Conservation (phyloP, 1,140 invertebrate species). For the Cryptotermes secundus region DNA sequence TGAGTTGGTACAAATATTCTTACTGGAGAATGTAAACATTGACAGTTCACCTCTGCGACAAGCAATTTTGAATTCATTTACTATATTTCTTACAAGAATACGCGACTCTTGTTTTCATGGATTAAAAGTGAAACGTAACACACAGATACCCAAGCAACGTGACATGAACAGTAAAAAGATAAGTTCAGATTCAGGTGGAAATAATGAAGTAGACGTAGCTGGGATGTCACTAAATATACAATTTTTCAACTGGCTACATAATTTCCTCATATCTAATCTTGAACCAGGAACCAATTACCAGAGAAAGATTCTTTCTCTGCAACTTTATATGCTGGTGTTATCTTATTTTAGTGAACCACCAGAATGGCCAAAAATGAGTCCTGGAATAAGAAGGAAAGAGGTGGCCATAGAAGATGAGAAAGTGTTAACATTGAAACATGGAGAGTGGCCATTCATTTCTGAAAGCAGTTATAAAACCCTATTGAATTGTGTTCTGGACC, state of each 20-base stretch:
- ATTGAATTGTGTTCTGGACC: slow-evolving; percentile 48
- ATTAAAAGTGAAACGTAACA: not conserved
- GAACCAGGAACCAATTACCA: slow-evolving; percentile 57
- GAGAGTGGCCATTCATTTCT: not conserved
- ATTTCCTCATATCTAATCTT: slow-evolving; percentile 51
- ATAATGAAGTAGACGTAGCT: not conserved
- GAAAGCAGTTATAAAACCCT: not conserved
- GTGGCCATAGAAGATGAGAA: not conserved
- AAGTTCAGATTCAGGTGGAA: not conserved
- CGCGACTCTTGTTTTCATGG: slow-evolving; percentile 34
- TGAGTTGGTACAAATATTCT: slow-evolving; percentile 35
- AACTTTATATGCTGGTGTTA: slow-evolving; percentile 45
- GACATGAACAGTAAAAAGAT: not conserved
- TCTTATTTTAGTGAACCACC: slow-evolving; percentile 24
- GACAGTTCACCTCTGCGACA: slow-evolving; percentile 38
- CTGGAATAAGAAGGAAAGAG: not conserved
- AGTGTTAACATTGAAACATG: not conserved
- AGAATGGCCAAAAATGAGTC: not conserved
- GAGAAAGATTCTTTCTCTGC: slow-evolving; percentile 51
- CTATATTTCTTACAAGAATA: slow-evolving; percentile 34
- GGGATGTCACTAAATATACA: slow-evolving; percentile 21
- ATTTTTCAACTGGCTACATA: slow-evolving; percentile 54
- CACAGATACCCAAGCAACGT: not conserved
- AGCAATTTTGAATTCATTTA: slow-evolving; percentile 36
- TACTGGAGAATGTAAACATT: slow-evolving; percentile 38